Evolutionary conservation across 2,113 vertebrate species (phyloP).

Genomic region (Chaetodon trifascialis): DNA sequence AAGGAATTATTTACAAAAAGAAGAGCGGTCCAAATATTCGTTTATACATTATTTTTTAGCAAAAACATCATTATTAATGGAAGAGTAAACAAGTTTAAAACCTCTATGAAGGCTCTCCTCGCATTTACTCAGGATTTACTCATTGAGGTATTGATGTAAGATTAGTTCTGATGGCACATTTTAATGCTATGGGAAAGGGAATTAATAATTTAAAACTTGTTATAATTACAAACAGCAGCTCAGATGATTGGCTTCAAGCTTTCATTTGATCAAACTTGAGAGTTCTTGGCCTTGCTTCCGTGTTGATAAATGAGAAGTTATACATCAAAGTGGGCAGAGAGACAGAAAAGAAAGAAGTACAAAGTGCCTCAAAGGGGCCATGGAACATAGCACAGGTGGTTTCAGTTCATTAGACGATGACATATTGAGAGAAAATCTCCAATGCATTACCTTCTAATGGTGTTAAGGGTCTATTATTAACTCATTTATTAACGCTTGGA

Average conservation of each 20-base stretch:
- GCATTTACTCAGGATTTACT: constrained; percentile 35
- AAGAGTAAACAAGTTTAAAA: constrained; percentile 60
- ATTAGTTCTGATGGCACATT: constrained; percentile 46
- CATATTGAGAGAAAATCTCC: constrained; percentile 30
- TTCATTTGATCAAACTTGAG: constrained; percentile 34
- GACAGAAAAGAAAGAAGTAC: neutral
- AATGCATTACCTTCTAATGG: constrained; percentile 38
- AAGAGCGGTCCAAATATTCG: constrained; percentile 14
- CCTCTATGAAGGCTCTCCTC: neutral
- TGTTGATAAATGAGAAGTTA: constrained; percentile 23
- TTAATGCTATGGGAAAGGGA: constrained; percentile 40
- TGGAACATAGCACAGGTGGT: constrained; percentile 17
- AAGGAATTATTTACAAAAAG: constrained; percentile 22
- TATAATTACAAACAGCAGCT: constrained; percentile 43
- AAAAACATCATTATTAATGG: constrained; percentile 66
- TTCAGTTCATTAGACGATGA: constrained; percentile 46
- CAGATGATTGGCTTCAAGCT: constrained; percentile 18
- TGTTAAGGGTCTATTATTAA: constrained; percentile 59
- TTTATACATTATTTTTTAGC: constrained; percentile 41
- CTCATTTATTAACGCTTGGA: constrained; percentile 57
- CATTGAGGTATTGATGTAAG: constrained; percentile 1
- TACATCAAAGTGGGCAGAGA: constrained; percentile 25
- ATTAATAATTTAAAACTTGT: constrained; percentile 52
- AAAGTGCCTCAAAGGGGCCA: constrained; percentile 13
- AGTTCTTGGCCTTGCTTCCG: neutral